phyloP scores from a whole-genome alignment of 2,888 invertebrate species.

The Ichneumoninae sp. region DNA sequence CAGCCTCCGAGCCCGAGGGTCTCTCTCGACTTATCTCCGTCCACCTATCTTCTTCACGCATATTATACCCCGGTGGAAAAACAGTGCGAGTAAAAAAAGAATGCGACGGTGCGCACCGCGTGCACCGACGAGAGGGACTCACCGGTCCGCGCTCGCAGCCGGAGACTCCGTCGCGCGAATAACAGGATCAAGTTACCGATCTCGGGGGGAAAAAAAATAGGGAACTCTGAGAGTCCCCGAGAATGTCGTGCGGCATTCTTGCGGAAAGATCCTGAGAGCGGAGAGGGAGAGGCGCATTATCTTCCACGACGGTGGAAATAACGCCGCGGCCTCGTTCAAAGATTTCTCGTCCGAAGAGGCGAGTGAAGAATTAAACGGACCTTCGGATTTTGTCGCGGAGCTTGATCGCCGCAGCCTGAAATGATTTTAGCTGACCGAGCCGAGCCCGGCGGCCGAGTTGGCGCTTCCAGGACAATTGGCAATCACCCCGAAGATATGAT shows the following conservation, averaged over 20 bases:
- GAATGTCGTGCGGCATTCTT: constrained; percentile 61
- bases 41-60: constrained; percentile 81
- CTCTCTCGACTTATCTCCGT: constrained; percentile 78
- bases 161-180: constrained; percentile 79
- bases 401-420: background rate
- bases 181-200: constrained; percentile 83
- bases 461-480: background rate
- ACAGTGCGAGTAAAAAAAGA: constrained; percentile 73
- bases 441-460: background rate
- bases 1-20: constrained; percentile 73
- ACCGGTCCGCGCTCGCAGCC: constrained; percentile 60
- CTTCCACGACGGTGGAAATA: constrained; percentile 43
- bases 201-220: constrained; percentile 45
- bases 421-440: background rate
- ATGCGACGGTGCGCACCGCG: constrained; percentile 36
- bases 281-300: constrained; percentile 27
- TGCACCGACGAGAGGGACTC: constrained; percentile 34
- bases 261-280: constrained; percentile 50
- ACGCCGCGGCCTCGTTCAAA: constrained; percentile 31
- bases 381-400: constrained; percentile 14
- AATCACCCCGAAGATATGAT: background rate
- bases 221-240: constrained; percentile 20
- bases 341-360: constrained; percentile 2
- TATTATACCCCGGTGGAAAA: constrained; percentile 78
- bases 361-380: constrained; percentile 21